A percentile compares a stretch with the other conserved stretches of the same genome.
Conservation (phyloP, 2,113 vertebrate genomes). For the Muntiacus reevesi region DNA sequence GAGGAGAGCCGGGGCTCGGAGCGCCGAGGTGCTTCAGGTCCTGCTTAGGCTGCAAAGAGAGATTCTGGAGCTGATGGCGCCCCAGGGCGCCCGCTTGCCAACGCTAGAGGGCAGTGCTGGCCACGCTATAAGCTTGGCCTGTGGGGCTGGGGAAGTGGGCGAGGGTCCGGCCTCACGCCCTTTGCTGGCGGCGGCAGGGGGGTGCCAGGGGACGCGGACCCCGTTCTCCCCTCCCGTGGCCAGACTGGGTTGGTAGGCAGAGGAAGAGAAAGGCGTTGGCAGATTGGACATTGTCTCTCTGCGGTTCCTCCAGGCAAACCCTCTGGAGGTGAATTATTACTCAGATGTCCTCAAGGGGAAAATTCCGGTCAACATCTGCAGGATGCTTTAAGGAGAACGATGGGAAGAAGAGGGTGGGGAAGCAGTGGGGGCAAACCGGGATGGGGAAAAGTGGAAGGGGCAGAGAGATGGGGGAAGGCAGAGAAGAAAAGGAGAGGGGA, state of each 20-base stretch:
- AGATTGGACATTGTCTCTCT: not conserved
- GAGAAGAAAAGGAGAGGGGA: not conserved
- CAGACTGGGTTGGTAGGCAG: not conserved
- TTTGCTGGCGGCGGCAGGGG: fast-evolving
- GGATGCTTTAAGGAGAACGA: not conserved
- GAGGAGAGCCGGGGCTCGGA: not conserved
- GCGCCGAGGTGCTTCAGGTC: not conserved
- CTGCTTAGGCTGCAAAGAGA: not conserved
- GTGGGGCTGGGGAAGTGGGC: fast-evolving
- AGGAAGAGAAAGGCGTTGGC: no score
- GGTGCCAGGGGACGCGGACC: not conserved
- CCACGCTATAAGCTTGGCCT: not conserved
- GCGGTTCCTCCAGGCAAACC: not conserved
- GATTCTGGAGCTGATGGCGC: not conserved
- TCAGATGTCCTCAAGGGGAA: not conserved
- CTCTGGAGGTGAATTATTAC: not conserved
- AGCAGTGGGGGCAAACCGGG: not conserved
- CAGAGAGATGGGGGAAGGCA: not conserved
- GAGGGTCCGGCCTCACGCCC: not conserved
- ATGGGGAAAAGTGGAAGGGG: not conserved
- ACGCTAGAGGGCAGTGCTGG: constrained; percentile 59
- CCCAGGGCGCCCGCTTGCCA: not conserved
- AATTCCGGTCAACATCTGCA: not conserved
- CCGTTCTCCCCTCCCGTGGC: not conserved
- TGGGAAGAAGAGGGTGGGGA: not conserved